Percentiles rank a stretch among this genome's conserved stretches.
Evolutionary conservation across 2,888 invertebrate species (phyloP).

Genomic region (Aspidapion aeneum): DNA sequence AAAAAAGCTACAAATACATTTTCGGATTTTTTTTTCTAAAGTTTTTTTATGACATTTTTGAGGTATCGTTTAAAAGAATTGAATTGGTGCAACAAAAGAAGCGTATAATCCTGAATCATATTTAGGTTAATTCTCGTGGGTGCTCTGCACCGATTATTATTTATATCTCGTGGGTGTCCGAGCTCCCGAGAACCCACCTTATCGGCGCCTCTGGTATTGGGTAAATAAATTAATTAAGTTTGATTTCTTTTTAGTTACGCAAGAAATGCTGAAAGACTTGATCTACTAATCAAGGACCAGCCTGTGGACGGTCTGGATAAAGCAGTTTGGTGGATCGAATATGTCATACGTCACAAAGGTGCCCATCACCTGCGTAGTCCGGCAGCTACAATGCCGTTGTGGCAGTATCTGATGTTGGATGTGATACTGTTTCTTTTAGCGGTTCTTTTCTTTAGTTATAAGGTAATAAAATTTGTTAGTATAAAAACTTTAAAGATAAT

Average conservation of each 20-base stretch:
- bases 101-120: no score
- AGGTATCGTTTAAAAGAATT: no score
- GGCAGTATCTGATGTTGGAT: slow-evolving; percentile 48
- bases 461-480: background rate
- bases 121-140: no score
- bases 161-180: no score
- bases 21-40: no score
- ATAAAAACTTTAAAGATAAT: no score
- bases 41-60: no score
- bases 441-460: background rate
- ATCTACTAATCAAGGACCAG: slow-evolving; percentile 42
- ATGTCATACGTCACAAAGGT: slow-evolving; percentile 50
- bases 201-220: no score
- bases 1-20: no score
- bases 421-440: slow-evolving; percentile 20
- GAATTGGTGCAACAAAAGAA: no score
- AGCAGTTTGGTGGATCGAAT: slow-evolving; percentile 55
- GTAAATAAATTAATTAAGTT: no score
- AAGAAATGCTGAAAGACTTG: slow-evolving; percentile 10
- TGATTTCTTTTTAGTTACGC: slow-evolving; percentile 11
- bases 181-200: no score
- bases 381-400: slow-evolving; percentile 43
- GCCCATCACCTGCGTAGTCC: slow-evolving; percentile 48
- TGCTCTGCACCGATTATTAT: background rate
- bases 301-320: slow-evolving; percentile 46